Conservation (phyloP, 2,888 invertebrate species). For the Tuberolachnus salignus region DNA sequence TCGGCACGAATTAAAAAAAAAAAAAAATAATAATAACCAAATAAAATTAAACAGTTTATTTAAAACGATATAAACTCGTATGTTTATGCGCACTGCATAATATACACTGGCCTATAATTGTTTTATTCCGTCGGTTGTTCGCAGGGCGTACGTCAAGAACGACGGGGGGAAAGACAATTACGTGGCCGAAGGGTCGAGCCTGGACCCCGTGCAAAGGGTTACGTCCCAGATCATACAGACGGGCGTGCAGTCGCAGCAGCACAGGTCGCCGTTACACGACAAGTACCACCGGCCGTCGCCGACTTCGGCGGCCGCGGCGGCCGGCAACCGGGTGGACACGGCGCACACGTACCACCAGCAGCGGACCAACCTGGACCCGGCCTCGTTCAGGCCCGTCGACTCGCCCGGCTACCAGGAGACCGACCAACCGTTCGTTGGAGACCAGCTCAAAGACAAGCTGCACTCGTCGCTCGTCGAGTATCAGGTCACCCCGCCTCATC, state of each 20-base stretch:
- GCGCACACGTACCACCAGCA: constrained; percentile 57
- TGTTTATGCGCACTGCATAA: too few relatives aligned
- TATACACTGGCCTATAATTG: too few relatives aligned
- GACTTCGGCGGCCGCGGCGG: constrained; percentile 3
- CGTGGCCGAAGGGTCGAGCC: constrained; percentile 43
- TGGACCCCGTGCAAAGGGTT: constrained; percentile 41
- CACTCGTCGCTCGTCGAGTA: constrained; percentile 48
- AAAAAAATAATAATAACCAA: neutral
- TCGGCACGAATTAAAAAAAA: too few relatives aligned
- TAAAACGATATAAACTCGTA: too few relatives aligned
- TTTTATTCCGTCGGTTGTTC: neutral
- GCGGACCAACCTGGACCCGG: constrained; percentile 53
- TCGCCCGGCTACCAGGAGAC: constrained; percentile 51
- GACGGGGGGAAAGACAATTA: constrained; percentile 13
- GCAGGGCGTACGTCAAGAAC: constrained; percentile 34
- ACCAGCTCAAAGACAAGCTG: constrained; percentile 50
- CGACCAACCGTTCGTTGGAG: constrained; percentile 55
- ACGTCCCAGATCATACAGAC: constrained; percentile 55
- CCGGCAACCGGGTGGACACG: constrained; percentile 40
- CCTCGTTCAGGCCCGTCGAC: constrained; percentile 56
- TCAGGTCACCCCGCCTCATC: constrained; percentile 3
- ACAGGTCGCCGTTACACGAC: constrained; percentile 56
- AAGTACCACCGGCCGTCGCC: constrained; percentile 57
- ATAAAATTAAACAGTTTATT: too few relatives aligned
- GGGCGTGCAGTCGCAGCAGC: constrained; percentile 50